Evolutionary conservation across 1,140 invertebrate genomes (phyloP).

Genomic region (Arctopsyche grandis): DNA sequence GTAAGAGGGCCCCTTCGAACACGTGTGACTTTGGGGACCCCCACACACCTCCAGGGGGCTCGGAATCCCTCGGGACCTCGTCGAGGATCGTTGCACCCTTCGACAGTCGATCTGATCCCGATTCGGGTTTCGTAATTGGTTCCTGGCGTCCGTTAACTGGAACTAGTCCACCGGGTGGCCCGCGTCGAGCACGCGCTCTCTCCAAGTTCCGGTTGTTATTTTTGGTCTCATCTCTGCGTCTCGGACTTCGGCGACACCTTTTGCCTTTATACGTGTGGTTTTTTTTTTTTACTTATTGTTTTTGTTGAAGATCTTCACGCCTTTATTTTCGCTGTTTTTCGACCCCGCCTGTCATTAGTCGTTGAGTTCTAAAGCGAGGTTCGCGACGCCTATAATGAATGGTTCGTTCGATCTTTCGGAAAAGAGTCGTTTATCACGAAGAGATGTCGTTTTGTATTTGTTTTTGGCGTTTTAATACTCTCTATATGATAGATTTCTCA

Average conservation of each 20-base stretch:
- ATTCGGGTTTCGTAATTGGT: neutral
- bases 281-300: neutral
- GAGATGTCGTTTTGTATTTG: no score
- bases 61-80: neutral
- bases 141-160: neutral
- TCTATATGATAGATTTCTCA: neutral
- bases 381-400: neutral
- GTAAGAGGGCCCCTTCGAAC: neutral
- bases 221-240: constrained; percentile 15
- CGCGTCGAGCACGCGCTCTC: neutral
- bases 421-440: neutral
- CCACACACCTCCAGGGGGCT: neutral
- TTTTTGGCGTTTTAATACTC: neutral
- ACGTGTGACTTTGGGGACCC: constrained; percentile 7
- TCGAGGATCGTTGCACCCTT: neutral
- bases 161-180: constrained; percentile 46
- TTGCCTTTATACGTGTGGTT: constrained; percentile 3
- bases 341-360: neutral
- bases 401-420: neutral
- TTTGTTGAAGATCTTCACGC: no score
- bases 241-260: constrained; percentile 7
- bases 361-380: neutral
- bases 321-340: neutral
- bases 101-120: neutral
- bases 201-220: constrained; percentile 33